Percentiles rank a stretch among this genome's conserved stretches.
These are phyloP conservation scores for Etheostoma perlongum DNA, from an alignment of 2,797 vertebrate species.

Conservation along the genomic window DNA sequence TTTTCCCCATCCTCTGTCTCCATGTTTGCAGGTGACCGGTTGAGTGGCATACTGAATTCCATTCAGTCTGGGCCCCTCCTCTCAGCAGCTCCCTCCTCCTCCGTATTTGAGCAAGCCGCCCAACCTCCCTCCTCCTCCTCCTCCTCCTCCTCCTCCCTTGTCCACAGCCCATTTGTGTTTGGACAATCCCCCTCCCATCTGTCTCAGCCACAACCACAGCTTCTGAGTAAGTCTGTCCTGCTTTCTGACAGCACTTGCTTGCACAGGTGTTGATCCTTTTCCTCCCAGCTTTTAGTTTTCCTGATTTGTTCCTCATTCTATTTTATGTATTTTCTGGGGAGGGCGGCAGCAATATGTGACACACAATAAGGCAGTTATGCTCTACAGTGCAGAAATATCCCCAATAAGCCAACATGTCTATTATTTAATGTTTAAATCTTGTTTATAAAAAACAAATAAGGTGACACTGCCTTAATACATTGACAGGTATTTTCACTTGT, in stretches of 20 bases:
- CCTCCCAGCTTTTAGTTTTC: slow-evolving; percentile 78
- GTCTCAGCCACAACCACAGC: slow-evolving; percentile 98
- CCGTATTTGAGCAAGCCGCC: slow-evolving; percentile 99
- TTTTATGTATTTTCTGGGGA: slow-evolving; percentile 46
- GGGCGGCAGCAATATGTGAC: slow-evolving; percentile 40
- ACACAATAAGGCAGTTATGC: slow-evolving; percentile 61
- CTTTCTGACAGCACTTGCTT: slow-evolving; percentile 92
- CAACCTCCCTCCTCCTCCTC: slow-evolving; percentile 99
- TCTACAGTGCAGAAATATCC: slow-evolving; percentile 57
- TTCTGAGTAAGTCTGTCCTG: slow-evolving; percentile 99
- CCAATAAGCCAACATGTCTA: slow-evolving; percentile 51
- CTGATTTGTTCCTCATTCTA: slow-evolving; percentile 68
- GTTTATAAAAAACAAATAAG: slow-evolving; percentile 37
- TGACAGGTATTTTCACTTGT: slow-evolving; percentile 19
- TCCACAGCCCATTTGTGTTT: slow-evolving; percentile 99
- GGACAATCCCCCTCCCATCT: slow-evolving; percentile 99
- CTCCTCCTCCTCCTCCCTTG: slow-evolving; percentile 98
- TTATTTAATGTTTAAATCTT: slow-evolving; percentile 61
- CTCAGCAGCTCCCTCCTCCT: slow-evolving; percentile 90
- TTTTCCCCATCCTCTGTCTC: slow-evolving; percentile 93
- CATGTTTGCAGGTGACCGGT: slow-evolving; percentile 99
- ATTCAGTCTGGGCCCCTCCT: slow-evolving; percentile 99
- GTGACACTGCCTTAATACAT: slow-evolving; percentile 24
- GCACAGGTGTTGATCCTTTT: slow-evolving; percentile 86
- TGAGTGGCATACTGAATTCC: slow-evolving; percentile 99